Base-by-base conservation (phyloP, 1,140 invertebrate genomes). In the Brachionus koreanus region DNA sequence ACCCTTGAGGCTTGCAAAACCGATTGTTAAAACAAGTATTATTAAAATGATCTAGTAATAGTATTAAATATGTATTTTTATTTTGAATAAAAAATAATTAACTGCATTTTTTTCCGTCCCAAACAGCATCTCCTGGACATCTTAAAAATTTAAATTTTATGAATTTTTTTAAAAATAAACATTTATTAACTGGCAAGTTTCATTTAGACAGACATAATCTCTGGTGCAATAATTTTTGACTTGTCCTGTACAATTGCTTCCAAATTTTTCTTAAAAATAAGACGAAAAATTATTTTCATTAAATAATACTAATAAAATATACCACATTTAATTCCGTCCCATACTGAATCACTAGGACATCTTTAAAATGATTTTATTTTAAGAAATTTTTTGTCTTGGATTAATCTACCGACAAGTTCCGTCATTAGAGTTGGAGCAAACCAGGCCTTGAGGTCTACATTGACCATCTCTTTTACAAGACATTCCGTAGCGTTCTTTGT, bases 91-190 rank as follows among this genome's bases (percentile, higher is more conserved):
- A 3, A 29, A 29, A 29, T 2, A 29, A 19, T 57, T 57, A 23
- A 57, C 63, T 37, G 63, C 63, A 65, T 65, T 65, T 65, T 65
- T 65, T 33, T n/a, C 63, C 63, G n/a, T 65, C 33, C 63, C 63
- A 65, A 16, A 16, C 33, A 13, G 63, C 25, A 6, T 65, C 33
- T 33, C 25, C 25, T 3, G 63, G 63, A 65, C 63, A 65, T 65
- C 63, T 65, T n/a, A 33, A 65, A 65, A 65, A 33, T 29, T 12
- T 33, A 12, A 1, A 46, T n/a, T 37, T 35, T 1, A 57, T 19
- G 6, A 19, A 25, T 9, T 9, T 19, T 19, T 16, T 19, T 19
- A 7, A 19, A 5, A 19, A 19, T 57, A n/a, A 19, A 19, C 5
- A 23, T 57, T 25, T 19, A 57, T 57, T 7, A 0, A 57, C 49